phyloP scores from a whole-genome alignment of 1,140 invertebrate genomes.

The Hestina assimilis region DNA sequence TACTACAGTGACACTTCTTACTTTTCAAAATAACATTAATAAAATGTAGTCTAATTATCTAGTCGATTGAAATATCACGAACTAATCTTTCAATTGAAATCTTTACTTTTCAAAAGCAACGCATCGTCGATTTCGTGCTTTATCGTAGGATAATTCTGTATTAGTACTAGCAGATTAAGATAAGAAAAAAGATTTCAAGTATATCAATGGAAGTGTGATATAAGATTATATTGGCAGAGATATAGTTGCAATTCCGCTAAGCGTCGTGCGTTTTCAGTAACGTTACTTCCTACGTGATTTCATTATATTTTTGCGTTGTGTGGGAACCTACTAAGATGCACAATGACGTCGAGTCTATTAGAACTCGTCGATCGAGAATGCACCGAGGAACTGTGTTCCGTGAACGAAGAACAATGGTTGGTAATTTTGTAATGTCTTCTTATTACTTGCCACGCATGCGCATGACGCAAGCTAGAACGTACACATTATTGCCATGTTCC shows the following conservation, averaged over 20 bases:
- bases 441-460: conserved; percentile 67
- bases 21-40: too few species aligned
- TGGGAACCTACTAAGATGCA: conserved; percentile 49
- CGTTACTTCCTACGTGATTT: conserved; percentile 44
- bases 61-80: background rate
- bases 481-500: conserved; percentile 40
- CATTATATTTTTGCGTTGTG: conserved; percentile 40
- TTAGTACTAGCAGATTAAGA: background rate
- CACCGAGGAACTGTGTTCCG: conserved; percentile 58
- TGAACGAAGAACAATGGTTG: conserved; percentile 71
- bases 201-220: background rate
- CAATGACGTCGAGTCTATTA: conserved; percentile 57
- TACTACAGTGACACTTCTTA: too few species aligned
- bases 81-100: background rate
- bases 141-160: background rate
- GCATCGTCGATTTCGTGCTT: background rate
- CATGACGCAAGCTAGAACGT: conserved; percentile 64
- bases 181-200: too few species aligned
- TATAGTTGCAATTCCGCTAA: conserved; percentile 13
- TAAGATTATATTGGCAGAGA: background rate
- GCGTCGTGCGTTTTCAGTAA: conserved; percentile 32
- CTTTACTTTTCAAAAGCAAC: background rate
- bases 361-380: conserved; percentile 47
- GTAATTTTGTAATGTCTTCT: conserved; percentile 75
- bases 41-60: background rate